A percentile compares a stretch with the other conserved stretches of the same genome.
Evolutionary conservation across 2,797 vertebrate genomes (phyloP).

Genomic region (Mormyrus hasselquistii): DNA sequence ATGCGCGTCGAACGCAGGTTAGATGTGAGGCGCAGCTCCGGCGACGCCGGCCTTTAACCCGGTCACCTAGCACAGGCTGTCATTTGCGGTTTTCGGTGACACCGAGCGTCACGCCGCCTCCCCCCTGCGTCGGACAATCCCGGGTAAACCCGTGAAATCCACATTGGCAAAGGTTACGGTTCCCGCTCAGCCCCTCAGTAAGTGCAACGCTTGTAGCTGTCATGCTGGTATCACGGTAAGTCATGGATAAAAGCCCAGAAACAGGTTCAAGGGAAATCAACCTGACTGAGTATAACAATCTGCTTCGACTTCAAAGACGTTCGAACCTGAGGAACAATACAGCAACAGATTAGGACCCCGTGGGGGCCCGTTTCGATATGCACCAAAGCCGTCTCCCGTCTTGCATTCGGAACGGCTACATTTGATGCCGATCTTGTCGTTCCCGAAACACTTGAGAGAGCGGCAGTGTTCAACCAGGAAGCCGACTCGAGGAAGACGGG

Average conservation of each 20-base stretch:
- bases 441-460: background rate
- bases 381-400: background rate
- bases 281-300: conserved; percentile 3
- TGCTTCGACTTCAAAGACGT: background rate
- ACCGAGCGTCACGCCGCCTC: background rate
- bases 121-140: background rate
- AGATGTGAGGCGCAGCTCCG: background rate
- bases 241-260: conserved; percentile 7
- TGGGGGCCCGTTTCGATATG: background rate
- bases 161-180: conserved; percentile 8
- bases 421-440: background rate
- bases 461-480: background rate
- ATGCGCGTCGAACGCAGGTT: no score
- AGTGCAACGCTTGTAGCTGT: conserved; percentile 10
- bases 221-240: background rate
- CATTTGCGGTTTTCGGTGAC: background rate
- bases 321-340: background rate
- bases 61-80: background rate
- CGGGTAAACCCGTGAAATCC: background rate
- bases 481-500: background rate
- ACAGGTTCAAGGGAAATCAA: conserved; percentile 7
- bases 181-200: background rate
- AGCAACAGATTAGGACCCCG: background rate
- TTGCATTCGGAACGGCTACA: background rate
- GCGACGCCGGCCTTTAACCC: background rate